A percentile compares a stretch with the other conserved stretches of the same genome.
Evolutionary conservation across 1,140 invertebrate genomes (phyloP).

Genomic region (Potamilus streckersoni): DNA sequence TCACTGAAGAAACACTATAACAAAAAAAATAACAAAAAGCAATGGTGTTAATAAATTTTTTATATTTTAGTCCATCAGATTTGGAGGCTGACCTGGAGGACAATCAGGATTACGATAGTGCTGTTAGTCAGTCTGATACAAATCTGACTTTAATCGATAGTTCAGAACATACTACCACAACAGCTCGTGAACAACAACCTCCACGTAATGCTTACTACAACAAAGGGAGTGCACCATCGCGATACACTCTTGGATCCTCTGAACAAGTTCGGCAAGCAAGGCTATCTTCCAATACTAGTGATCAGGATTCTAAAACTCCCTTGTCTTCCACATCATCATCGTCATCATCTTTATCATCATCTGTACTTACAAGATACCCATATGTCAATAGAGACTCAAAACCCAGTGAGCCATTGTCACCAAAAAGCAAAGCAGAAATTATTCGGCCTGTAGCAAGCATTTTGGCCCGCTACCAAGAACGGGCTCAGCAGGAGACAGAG

Average conservation of each 20-base stretch:
- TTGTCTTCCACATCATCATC: conserved; percentile 9
- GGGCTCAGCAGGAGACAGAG: conserved; percentile 7
- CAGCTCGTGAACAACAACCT: background rate
- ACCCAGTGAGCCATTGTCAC: background rate
- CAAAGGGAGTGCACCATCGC: conserved; percentile 9
- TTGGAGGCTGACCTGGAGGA: conserved; percentile 77
- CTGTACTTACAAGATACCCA: conserved; percentile 4
- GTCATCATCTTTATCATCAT: conserved; percentile 10
- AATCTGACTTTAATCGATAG: conserved; percentile 63
- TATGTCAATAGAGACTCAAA: conserved; percentile 9
- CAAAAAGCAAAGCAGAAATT: no score
- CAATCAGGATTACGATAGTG: conserved; percentile 71
- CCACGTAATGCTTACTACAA: conserved; percentile 20
- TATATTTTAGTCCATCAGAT: conserved; percentile 72
- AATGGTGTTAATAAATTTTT: conserved; percentile 22
- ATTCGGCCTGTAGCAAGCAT: conserved; percentile 22
- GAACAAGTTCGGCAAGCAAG: background rate
- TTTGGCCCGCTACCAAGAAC: conserved; percentile 21
- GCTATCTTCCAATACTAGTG: conserved; percentile 17
- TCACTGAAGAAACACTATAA: no score
- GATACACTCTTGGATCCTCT: conserved; percentile 3
- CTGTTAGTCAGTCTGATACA: conserved; percentile 65
- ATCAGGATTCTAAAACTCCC: background rate
- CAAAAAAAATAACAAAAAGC: conserved; percentile 14
- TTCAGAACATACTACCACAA: conserved; percentile 42